These are phyloP conservation scores for Myotis daubentonii DNA, from an alignment of 2,797 vertebrate genomes.

Conservation along the genomic window DNA sequence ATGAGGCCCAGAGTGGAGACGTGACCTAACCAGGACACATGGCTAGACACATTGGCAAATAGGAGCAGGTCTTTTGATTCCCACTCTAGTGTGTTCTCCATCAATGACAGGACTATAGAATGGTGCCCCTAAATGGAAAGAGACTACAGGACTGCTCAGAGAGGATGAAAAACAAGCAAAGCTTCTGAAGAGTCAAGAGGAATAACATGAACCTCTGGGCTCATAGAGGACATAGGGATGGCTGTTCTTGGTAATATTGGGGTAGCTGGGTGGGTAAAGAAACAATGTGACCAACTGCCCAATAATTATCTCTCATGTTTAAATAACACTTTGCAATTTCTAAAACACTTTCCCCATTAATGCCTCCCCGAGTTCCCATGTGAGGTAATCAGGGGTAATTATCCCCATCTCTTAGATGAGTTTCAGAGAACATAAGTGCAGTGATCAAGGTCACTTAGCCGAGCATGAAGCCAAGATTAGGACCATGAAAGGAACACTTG, in stretches of 20 bases:
- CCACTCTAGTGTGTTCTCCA: neutral
- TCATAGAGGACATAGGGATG: neutral
- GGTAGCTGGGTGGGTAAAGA: neutral
- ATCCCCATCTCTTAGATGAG: slow-evolving; percentile 13
- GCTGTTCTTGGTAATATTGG: neutral
- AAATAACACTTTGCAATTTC: neutral
- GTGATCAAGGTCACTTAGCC: slow-evolving; percentile 28
- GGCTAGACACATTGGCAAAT: neutral
- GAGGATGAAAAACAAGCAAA: neutral
- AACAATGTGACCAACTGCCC: neutral
- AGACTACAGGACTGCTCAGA: neutral
- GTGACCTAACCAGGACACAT: neutral
- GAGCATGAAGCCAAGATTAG: slow-evolving; percentile 20
- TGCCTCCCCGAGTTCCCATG: neutral
- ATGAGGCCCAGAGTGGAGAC: neutral
- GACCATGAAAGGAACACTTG: slow-evolving; percentile 53
- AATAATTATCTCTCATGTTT: neutral
- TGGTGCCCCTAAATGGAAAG: neutral
- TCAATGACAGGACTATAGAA: neutral
- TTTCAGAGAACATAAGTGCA: slow-evolving; percentile 41
- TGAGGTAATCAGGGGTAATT: slow-evolving; percentile 15
- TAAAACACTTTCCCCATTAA: neutral
- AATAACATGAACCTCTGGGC: neutral
- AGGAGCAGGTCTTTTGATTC: neutral
- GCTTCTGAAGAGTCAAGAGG: neutral